These are phyloP conservation scores for Cotesia chilonis DNA, from an alignment of 1,140 invertebrate genomes.

Conservation along the genomic window DNA sequence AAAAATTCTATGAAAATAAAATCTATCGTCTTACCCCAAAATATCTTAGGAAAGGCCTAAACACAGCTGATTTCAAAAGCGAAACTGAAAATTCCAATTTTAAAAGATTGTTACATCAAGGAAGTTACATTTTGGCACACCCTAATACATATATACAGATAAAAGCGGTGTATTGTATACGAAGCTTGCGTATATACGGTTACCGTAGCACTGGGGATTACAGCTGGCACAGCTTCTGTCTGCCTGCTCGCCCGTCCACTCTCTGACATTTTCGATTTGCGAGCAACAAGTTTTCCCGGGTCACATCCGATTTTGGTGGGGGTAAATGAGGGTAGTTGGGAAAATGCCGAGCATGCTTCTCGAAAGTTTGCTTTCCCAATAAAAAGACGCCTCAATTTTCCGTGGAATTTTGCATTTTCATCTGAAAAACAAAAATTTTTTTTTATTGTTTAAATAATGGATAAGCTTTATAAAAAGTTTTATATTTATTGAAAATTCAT, in stretches of 20 bases:
- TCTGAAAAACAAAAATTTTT: conserved; percentile 36
- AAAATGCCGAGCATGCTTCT: conserved; percentile 39
- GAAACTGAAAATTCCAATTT: too few species aligned
- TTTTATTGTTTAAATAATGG: too few species aligned
- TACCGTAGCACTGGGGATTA: conserved; percentile 38
- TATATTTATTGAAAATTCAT: too few species aligned
- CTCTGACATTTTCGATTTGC: conserved; percentile 36
- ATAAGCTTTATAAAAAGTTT: too few species aligned
- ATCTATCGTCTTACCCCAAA: too few species aligned
- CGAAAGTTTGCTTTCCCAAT: conserved; percentile 47
- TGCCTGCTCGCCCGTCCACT: conserved; percentile 43
- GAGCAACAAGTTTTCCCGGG: conserved; percentile 49
- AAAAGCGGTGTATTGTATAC: conserved; percentile 20
- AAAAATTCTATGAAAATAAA: too few species aligned
- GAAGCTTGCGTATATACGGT: background rate
- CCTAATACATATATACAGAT: background rate
- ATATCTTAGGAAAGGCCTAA: too few species aligned
- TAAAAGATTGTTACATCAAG: too few species aligned
- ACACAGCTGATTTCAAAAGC: too few species aligned
- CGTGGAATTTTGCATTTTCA: conserved; percentile 50
- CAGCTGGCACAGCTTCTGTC: conserved; percentile 44
- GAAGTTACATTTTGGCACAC: too few species aligned
- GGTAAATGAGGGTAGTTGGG: background rate
- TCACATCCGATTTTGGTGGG: conserved; percentile 7
- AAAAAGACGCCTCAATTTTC: conserved; percentile 52